phyloP scores from a whole-genome alignment of 1,140 invertebrate species.

The Oryctes rhinoceros region DNA sequence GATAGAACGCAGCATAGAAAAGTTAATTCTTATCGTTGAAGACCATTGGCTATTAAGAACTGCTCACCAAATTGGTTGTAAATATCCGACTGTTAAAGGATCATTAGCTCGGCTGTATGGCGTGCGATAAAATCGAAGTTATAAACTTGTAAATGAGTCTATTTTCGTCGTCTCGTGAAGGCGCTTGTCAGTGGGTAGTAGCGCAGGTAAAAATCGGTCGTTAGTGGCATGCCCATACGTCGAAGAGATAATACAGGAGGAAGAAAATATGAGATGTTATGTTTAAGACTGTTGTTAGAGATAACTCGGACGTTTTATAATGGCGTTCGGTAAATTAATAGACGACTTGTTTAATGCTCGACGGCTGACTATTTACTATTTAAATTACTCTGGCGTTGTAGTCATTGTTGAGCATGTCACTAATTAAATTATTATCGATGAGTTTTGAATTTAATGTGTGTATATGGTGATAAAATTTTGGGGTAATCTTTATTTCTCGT shows the following conservation, averaged over 20 bases:
- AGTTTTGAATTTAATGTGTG: conserved; percentile 7
- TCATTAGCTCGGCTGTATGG: conserved; percentile 10
- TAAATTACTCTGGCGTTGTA: not conserved
- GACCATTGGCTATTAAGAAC: not conserved
- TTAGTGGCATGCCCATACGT: not conserved
- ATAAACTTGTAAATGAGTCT: conserved; percentile 37
- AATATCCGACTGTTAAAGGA: conserved; percentile 36
- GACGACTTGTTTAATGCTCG: not conserved
- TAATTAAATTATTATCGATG: conserved; percentile 20
- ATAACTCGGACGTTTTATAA: not conserved
- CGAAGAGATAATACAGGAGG: not conserved
- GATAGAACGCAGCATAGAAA: not conserved
- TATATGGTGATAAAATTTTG: too few species aligned
- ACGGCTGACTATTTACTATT: not conserved
- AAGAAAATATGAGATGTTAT: not conserved
- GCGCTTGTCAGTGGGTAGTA: conserved; percentile 26
- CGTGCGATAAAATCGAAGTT: conserved; percentile 34
- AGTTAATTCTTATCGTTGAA: not conserved
- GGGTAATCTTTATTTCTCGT: too few species aligned
- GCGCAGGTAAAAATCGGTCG: conserved; percentile 30
- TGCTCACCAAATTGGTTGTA: conserved; percentile 28
- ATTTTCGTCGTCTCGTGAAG: conserved; percentile 12
- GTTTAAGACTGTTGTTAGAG: not conserved
- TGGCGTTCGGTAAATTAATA: conserved; percentile 14
- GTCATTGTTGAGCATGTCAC: not conserved